Evolutionary conservation across 2,797 vertebrate species (phyloP), one percentile per base, ranked within the genome.

Genomic region (Emydoidea blandingii): DNA sequence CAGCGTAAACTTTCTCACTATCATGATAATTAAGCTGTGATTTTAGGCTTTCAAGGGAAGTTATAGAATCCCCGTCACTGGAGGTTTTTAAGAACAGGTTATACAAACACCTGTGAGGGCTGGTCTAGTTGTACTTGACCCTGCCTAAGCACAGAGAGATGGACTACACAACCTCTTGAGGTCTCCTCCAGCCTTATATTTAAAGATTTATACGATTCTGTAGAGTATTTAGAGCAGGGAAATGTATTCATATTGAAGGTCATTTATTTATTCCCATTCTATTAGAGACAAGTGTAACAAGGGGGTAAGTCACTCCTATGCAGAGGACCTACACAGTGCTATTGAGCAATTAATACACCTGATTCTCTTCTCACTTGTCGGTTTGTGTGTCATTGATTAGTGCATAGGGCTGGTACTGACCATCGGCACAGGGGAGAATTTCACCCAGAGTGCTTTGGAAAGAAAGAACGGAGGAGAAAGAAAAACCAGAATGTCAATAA

Each of bases 401-500:
- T 68, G 4, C n/a, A 37, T 16, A 21, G n/a, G n/a, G 4, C 31
- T 34, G 31, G 14, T 34, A 34, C 14, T 62, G 31, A 18, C 7
- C 31, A 34, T 34, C 8, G 7, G 14, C 59, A 62, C 5, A 31
- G 3, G 12, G 29, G 62, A 37, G 16, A n/a, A 65, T n/a, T n/a
- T 65, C 62, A 65, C 3, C 16, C 0, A 0, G n/a, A 62, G 15
- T 27, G 21, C 10, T 41, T 94, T 52, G 18, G 0, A 15, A 79
- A 50, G 8, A 12, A 37, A 52, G 59, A 65, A 18, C 5, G 31
- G 62, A 34, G n/a, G n/a, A 68, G n/a, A n/a, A 83, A 90, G 81
- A 49, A 53, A 93, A 87, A 81, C 0, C 0, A 3, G 1, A 90
- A 37, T 16, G 31, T 1, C 0, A 31, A 95, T 0, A 1, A 16